phyloP scores from a whole-genome alignment of 2,797 vertebrate genomes.

The Scleropages formosus region DNA sequence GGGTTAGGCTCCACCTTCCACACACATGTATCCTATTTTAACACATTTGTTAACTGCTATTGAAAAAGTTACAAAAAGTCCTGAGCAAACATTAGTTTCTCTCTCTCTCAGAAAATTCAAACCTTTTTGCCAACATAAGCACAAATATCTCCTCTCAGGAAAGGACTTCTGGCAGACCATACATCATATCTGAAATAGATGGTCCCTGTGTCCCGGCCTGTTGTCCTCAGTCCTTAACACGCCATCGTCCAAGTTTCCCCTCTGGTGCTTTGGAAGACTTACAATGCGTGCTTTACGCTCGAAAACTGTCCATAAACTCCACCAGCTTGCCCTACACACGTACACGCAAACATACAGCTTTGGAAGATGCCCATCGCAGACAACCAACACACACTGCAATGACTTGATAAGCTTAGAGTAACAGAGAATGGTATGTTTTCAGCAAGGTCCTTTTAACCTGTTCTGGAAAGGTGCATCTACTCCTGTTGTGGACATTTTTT shows the following conservation, averaged over 20 bases:
- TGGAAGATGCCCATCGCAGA: not conserved
- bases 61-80: not conserved
- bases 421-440: no score
- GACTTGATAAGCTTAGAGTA: no score
- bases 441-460: constrained; percentile 28
- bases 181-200: not conserved
- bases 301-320: not conserved
- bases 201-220: not conserved
- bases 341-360: not conserved
- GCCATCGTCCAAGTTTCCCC: not conserved
- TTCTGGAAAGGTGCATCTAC: not conserved
- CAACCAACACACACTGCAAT: not conserved
- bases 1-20: not conserved
- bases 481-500: not conserved
- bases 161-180: not conserved
- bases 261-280: not conserved
- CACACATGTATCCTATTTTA: not conserved
- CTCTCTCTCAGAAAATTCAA: not conserved
- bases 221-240: not conserved
- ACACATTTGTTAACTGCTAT: not conserved
- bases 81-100: not conserved
- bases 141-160: not conserved
- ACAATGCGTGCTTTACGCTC: no score
- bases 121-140: not conserved
- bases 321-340: not conserved